Evolutionary conservation across 2,888 invertebrate genomes (phyloP).

Genomic region (Phengaris alcon): DNA sequence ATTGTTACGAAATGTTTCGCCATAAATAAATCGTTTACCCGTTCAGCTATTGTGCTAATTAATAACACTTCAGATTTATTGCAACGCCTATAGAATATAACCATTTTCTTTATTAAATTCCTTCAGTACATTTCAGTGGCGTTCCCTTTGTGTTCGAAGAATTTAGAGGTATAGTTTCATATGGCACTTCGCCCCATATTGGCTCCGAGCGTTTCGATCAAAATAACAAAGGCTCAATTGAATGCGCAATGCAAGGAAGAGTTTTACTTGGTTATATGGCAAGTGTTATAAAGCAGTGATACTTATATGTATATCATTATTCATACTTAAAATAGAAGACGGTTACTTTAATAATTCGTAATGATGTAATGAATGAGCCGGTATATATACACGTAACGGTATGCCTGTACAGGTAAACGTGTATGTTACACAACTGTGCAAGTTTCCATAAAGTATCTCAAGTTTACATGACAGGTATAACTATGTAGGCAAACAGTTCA

Average conservation of each 20-base stretch:
- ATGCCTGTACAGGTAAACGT: too few relatives aligned
- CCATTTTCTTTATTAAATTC: conserved; percentile 27
- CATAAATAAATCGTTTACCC: not conserved
- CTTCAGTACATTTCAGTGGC: conserved; percentile 12
- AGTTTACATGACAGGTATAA: too few relatives aligned
- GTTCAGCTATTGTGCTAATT: not conserved
- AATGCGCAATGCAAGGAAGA: not conserved
- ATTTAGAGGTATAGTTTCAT: conserved; percentile 27
- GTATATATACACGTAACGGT: too few relatives aligned
- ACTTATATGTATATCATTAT: not conserved
- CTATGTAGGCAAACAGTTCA: too few relatives aligned
- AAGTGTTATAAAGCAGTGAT: not conserved
- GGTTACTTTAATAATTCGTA: too few relatives aligned
- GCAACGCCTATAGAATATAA: not conserved
- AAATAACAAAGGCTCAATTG: conserved; percentile 3
- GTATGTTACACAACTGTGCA: too few relatives aligned
- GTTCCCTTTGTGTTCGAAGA: conserved; percentile 15
- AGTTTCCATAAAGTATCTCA: too few relatives aligned
- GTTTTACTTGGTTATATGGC: not conserved
- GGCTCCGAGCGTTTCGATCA: conserved; percentile 18
- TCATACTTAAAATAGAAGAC: not conserved
- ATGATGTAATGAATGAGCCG: too few relatives aligned
- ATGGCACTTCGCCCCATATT: conserved; percentile 15
- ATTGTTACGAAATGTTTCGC: not conserved
- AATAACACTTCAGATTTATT: conserved; percentile 3